A percentile compares a stretch with the other conserved stretches of the same genome.
Evolutionary conservation across 2,113 vertebrate species (phyloP).

Genomic region (Nannobrachium achirus): DNA sequence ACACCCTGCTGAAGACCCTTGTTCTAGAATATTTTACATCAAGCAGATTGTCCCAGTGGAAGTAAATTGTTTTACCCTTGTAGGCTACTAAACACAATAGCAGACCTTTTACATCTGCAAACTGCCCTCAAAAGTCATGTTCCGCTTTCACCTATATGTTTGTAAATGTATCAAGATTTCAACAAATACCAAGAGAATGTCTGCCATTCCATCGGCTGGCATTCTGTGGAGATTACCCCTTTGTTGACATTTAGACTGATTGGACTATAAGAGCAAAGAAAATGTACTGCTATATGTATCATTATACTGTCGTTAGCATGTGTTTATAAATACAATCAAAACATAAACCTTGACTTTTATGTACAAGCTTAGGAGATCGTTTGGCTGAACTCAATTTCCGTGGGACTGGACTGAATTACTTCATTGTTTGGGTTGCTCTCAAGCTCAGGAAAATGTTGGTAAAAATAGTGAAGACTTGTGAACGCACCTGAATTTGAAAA

Average conservation of each 20-base stretch:
- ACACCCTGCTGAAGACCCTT: no score
- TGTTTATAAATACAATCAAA: slow-evolving; percentile 8
- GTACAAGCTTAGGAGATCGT: neutral
- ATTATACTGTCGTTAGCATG: neutral
- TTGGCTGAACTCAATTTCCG: no score
- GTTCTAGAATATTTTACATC: no score
- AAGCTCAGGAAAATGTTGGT: slow-evolving; percentile 29
- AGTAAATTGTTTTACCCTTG: no score
- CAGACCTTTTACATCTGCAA: neutral
- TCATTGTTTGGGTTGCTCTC: slow-evolving; percentile 22
- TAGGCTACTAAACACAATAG: neutral
- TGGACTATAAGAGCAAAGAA: neutral
- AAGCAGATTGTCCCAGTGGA: no score
- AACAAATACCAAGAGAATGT: slow-evolving; percentile 13
- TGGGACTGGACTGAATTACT: slow-evolving; percentile 15
- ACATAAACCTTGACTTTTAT: neutral
- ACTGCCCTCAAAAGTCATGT: neutral
- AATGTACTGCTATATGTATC: neutral
- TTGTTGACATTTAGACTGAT: slow-evolving; percentile 2
- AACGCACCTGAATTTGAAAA: no score
- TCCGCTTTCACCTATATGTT: neutral
- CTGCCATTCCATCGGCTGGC: slow-evolving; percentile 8
- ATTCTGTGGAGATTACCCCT: slow-evolving; percentile 1
- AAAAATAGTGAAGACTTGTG: no score
- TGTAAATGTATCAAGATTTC: slow-evolving; percentile 9